Percentiles rank a stretch among this genome's conserved stretches.
These are phyloP conservation scores for Idris sp. DNA, from an alignment of 1,140 invertebrate species.

Conservation along the genomic window DNA sequence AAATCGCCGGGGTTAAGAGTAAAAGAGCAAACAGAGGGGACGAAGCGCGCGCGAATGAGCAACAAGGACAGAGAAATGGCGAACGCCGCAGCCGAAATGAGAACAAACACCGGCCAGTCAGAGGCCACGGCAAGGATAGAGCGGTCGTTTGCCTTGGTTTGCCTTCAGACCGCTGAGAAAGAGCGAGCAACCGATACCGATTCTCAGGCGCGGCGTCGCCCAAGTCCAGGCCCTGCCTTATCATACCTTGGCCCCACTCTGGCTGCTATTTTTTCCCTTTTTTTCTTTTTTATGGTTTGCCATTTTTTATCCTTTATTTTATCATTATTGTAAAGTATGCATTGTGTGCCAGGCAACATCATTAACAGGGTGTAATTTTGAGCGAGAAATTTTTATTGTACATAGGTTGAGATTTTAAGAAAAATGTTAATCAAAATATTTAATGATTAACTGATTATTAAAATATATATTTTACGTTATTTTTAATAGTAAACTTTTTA, in stretches of 20 bases:
- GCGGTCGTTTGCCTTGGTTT: conserved; percentile 77
- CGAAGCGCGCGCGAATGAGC: conserved; percentile 30
- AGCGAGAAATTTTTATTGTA: too few species aligned
- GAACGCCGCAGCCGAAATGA: conserved; percentile 35
- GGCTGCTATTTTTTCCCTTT: too few species aligned
- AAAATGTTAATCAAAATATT: too few species aligned
- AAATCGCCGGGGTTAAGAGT: conserved; percentile 53
- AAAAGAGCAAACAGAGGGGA: conserved; percentile 52
- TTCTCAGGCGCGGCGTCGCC: conserved; percentile 55
- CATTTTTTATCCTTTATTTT: too few species aligned
- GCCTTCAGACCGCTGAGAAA: conserved; percentile 71
- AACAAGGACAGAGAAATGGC: conserved; percentile 10
- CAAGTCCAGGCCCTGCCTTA: conserved; percentile 54
- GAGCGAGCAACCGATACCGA: conserved; percentile 70
- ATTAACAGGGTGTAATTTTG: too few species aligned
- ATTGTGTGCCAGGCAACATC: too few species aligned
- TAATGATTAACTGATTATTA: too few species aligned
- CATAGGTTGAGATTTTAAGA: too few species aligned
- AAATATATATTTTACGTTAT: too few species aligned
- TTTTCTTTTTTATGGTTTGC: too few species aligned
- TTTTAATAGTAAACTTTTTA: too few species aligned
- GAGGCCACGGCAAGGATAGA: conserved; percentile 63
- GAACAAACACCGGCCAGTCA: conserved; percentile 52
- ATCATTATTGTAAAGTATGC: too few species aligned
- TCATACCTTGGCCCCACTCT: background rate